Evolutionary conservation across 1,140 invertebrate species (phyloP), one percentile per base, ranked within the genome.

Genomic region (Eupristina koningsbergeri): DNA sequence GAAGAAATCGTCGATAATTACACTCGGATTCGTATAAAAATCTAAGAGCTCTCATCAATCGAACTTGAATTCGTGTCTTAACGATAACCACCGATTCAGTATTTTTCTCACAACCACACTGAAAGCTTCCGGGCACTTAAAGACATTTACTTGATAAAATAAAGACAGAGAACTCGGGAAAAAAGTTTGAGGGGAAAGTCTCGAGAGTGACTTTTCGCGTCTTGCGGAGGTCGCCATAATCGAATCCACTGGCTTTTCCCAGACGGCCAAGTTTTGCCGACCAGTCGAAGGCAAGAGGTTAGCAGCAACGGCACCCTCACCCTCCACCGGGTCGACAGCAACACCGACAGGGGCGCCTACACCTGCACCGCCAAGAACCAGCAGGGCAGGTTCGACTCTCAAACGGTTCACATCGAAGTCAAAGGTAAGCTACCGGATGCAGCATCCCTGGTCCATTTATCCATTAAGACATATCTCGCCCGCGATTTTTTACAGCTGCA

Each of bases 291-390:
- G 73, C 97, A 98, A 90, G 94, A 96, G 86, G 96, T 98, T 47
- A 97, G 96, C 85, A 93, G 94, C 86, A 97, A 98, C 90, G 97
- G 97, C 34, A 97, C 96, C 1, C 91, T 98, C 83, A 95, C 97
- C 41, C 86, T 93, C 7, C 89, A 90, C 80, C 86, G 88, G 34
- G 96, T 98, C 74, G 96, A 97, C 95, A 97, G 91, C 94, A 96
- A 74, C 94, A 97, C 90, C 90, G 96, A 94, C 87, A 92, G 92
- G 29, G 95, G 96, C 6, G 96, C 96, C 6, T 98, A 98, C 92
- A 97, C 96, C 17, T 98, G 98, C 90, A 96, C 96, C 86, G 97
- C 97, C 0, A 95, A 95, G 80, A 98, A 97, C 91, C 94, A 96
- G 80, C 96, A 97, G 88, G 95, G 95, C 67, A 95, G 97, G 86